phyloP scores from a whole-genome alignment of 92 coral and sea anemone genomes.

The Palythoa grandis region DNA sequence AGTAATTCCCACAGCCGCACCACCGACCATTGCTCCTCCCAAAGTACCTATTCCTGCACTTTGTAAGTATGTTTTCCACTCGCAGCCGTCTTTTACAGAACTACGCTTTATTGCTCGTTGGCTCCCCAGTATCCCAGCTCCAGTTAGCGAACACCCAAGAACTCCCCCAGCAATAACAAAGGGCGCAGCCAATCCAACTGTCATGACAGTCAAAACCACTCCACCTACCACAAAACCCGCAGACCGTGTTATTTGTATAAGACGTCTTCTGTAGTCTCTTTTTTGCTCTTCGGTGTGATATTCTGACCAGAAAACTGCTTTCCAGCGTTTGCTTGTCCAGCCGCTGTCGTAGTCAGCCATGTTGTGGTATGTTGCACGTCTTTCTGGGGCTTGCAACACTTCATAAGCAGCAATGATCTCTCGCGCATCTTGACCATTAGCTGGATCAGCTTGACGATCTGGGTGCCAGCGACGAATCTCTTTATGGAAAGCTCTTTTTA shows the following conservation, averaged over 20 bases:
- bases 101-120: not conserved
- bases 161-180: slow-evolving; percentile 6
- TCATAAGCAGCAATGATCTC: slow-evolving; percentile 55
- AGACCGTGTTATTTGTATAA: slow-evolving; percentile 14
- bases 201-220: not conserved
- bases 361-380: slow-evolving; percentile 53
- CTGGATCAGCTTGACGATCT: slow-evolving; percentile 41
- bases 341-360: slow-evolving; percentile 60
- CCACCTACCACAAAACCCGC: slow-evolving; percentile 40
- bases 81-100: slow-evolving; percentile 47
- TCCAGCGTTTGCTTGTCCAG: slow-evolving; percentile 42
- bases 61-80: slow-evolving; percentile 18
- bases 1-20: slow-evolving; percentile 54
- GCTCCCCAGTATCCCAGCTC: slow-evolving; percentile 8
- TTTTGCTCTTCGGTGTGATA: slow-evolving; percentile 53
- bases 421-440: slow-evolving; percentile 45
- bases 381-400: slow-evolving; percentile 33
- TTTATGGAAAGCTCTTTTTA: slow-evolving; percentile 37
- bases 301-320: slow-evolving; percentile 63
- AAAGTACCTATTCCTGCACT: slow-evolving; percentile 45
- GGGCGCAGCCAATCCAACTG: slow-evolving; percentile 56
- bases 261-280: slow-evolving; percentile 14
- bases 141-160: slow-evolving; percentile 21
- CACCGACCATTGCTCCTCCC: slow-evolving; percentile 45
- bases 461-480: slow-evolving; percentile 66